Evolutionary conservation across 2,113 vertebrate genomes (phyloP), one percentile per base, ranked within the genome.

Genomic region (Picathartes gymnocephalus): DNA sequence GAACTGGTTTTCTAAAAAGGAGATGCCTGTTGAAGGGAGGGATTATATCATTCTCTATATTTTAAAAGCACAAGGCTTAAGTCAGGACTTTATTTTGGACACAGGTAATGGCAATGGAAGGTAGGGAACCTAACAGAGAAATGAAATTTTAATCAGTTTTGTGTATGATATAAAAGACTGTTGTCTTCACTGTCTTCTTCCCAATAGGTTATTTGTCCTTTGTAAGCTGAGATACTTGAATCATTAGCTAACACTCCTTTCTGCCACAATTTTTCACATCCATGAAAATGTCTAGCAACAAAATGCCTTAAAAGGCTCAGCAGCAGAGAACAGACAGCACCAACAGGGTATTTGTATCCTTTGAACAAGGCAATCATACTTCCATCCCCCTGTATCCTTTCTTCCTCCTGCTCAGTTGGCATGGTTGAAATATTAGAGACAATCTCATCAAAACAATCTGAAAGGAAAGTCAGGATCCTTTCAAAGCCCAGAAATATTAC

Each of bases 401-500:
- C 74, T 69, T 71, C 48, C 37, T 17, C 78, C 71, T 93, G 51
- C 45, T 86, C 70, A 28, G 30, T 19, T 93, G 88, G 37, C 68
- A 42, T 24, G 69, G 66, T 19, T 85, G 71, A 74, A 95, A 92
- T 94, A 83, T 89, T 92, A 88, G 45, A 96, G 62, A 42, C 69
- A 90, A 86, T 28, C 64, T 93, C 92, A 95, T 91, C 81, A 89
- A 93, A 95, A 94, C 73, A 82, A 65, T 86, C 78, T 86, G 88
- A 92, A 93, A 5, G 20, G 39, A 65, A 90, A 95, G 76, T 90
- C 94, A 92, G 92, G 92, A 81, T 91, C 86, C 88, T 92, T 95
- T 91, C 88, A 92, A 42, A 71, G 88, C 40, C 82, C 95, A 98
- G 97, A 98, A 97, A 97, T 97, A 96, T 97, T 96, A 96, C 97